Evolutionary conservation across 2,888 invertebrate genomes (phyloP).

Genomic region (Temnothorax rugatulus): DNA sequence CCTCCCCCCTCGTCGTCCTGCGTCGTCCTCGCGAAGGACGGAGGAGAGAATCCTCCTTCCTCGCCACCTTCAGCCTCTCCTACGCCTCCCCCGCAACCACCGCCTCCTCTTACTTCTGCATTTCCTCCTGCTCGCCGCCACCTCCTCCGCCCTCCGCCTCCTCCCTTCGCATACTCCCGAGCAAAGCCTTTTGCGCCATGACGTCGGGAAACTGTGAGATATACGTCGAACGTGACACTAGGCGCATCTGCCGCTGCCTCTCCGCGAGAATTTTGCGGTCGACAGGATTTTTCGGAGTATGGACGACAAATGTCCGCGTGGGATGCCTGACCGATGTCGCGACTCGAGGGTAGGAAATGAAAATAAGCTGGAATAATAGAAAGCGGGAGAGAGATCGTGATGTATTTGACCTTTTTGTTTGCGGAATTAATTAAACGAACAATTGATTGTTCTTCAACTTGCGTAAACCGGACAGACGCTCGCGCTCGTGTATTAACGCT

Average conservation of each 20-base stretch:
- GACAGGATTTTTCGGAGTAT: slow-evolving; percentile 2
- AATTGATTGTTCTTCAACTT: background rate
- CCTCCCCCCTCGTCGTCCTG: background rate
- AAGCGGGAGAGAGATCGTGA: background rate
- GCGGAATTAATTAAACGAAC: background rate
- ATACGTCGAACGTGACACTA: slow-evolving; percentile 34
- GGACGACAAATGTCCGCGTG: background rate
- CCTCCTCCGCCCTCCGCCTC: background rate
- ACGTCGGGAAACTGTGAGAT: slow-evolving; percentile 40
- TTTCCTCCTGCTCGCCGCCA: slow-evolving; percentile 15
- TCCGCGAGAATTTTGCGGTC: background rate
- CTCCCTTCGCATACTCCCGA: background rate
- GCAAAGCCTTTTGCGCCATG: slow-evolving; percentile 49
- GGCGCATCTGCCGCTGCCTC: background rate
- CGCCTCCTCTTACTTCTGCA: slow-evolving; percentile 17
- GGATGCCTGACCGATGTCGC: background rate
- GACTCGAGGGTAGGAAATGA: background rate
- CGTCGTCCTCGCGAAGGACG: slow-evolving; percentile 32
- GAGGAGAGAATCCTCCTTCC: slow-evolving; percentile 42
- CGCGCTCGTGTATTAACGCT: background rate
- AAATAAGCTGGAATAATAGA: background rate
- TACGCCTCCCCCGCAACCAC: slow-evolving; percentile 35
- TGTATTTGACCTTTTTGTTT: background rate
- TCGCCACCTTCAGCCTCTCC: slow-evolving; percentile 54
- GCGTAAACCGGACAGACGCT: background rate